A percentile compares a stretch with the other conserved stretches of the same genome.
phyloP scores from a whole-genome alignment of 2,888 invertebrate genomes.

The Linnaemya vulpina region DNA sequence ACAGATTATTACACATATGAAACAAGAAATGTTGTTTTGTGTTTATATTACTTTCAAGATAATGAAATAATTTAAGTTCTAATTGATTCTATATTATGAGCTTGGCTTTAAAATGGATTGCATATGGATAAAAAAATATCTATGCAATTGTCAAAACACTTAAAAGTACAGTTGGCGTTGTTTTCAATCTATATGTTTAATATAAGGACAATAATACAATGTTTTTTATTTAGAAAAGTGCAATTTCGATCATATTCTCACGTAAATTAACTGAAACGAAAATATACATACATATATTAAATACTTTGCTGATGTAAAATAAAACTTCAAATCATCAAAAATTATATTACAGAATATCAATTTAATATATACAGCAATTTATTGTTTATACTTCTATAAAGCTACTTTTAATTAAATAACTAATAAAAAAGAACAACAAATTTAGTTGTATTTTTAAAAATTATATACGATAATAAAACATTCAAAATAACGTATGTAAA shows the following conservation, averaged over 20 bases:
- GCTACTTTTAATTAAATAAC: neutral
- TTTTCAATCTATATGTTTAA: too few species aligned
- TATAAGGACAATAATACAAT: too few species aligned
- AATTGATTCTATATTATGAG: too few species aligned
- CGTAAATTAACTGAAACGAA: neutral
- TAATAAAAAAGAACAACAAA: conserved; percentile 15
- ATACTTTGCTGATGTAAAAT: neutral
- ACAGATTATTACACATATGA: too few species aligned
- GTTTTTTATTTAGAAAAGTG: neutral
- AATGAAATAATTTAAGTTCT: too few species aligned
- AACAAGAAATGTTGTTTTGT: too few species aligned
- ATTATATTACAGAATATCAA: neutral
- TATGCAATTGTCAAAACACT: too few species aligned
- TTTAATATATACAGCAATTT: neutral
- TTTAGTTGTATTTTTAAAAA: conserved; percentile 28
- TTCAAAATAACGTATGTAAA: conserved; percentile 7
- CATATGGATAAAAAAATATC: too few species aligned
- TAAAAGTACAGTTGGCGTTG: too few species aligned
- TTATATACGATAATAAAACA: conserved; percentile 4
- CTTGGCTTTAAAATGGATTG: too few species aligned
- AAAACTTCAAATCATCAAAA: neutral
- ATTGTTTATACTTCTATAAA: neutral
- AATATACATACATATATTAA: neutral
- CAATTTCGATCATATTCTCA: neutral
- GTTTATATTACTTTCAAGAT: too few species aligned